Base-by-base conservation (phyloP, 2,113 vertebrate species). In the Tauraco erythrolophus region DNA sequence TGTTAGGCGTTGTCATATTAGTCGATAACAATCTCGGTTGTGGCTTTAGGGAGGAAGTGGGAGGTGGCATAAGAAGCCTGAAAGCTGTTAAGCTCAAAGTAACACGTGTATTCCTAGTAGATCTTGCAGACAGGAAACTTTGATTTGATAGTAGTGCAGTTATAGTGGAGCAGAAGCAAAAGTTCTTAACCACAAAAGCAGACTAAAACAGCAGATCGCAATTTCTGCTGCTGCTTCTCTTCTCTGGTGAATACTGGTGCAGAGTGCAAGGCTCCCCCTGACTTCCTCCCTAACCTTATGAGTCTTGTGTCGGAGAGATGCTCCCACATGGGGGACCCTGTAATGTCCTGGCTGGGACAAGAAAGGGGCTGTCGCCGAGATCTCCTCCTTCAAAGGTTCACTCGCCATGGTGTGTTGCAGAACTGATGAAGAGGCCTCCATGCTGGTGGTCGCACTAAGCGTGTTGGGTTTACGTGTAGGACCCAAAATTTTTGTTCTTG, bases 391-490 rank as follows among this genome's bases (percentile, higher is more conserved):
- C 51, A 17, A 31, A 48, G 61, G 37, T 53, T 56, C 28, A 7
- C 15, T 31, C 0, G 1, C 31, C 0, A 0, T 16, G 6, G 5
- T 6, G 8, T 28, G 14, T 19, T 82, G 33, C 27, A 76, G 53
- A 58, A 14, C 30, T 65, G 21, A 9, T 17, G 3, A 14, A 8
- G 35, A 65, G 37, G 14, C 68, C 58, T 62, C 51, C 17, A 21
- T 58, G n/a, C 48, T 72, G 35, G 15, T 60, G 14, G 30, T 69
- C 10, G 48, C 60, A 65, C 35, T n/a, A 31, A 83, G 27, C 0
- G 0, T 4, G 4, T 77, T 33, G 33, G 33, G 10, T n/a, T 58
- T 58, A 41, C 0, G 0, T 4, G 1, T 14, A 4, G 22, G 22
- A 48, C 30, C 53, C 23, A 12, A 6, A 69, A 11, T 10, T 57